Conservation (phyloP, 2,888 invertebrate species). For the Dermolepida albohirtum region DNA sequence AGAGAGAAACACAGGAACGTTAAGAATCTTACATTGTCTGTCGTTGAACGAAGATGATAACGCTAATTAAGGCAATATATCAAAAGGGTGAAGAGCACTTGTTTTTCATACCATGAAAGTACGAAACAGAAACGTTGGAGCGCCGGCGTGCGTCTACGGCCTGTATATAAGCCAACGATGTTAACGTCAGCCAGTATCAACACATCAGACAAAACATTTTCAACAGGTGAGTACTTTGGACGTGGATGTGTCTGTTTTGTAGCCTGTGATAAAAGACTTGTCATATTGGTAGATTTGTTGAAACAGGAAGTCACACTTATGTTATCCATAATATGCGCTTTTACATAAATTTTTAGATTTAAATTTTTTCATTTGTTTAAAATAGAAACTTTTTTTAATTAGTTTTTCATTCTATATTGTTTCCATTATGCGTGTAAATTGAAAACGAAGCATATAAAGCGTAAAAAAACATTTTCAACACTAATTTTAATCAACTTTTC, state of each 20-base stretch:
- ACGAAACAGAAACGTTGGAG: conserved; percentile 36
- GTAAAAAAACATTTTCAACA: too few species aligned
- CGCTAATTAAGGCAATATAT: conserved; percentile 40
- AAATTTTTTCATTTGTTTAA: too few species aligned
- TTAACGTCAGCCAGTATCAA: conserved; percentile 49
- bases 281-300: too few species aligned
- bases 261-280: conserved; percentile 19
- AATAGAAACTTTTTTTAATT: too few species aligned
- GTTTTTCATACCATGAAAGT: conserved; percentile 31
- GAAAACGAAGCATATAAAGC: too few species aligned
- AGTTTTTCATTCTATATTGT: too few species aligned
- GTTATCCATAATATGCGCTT: too few species aligned
- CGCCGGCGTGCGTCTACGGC: conserved; percentile 49
- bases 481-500: too few species aligned
- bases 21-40: conserved; percentile 26
- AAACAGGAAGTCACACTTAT: too few species aligned
- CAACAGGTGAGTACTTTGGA: conserved; percentile 49
- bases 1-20: background rate
- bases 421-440: too few species aligned
- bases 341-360: too few species aligned
- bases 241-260: conserved; percentile 21
- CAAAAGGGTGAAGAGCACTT: conserved; percentile 31
- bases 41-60: conserved; percentile 28
- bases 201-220: conserved; percentile 46
- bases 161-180: conserved; percentile 49